phyloP scores from a whole-genome alignment of 2,797 vertebrate genomes.

The Aphelocoma californica region DNA sequence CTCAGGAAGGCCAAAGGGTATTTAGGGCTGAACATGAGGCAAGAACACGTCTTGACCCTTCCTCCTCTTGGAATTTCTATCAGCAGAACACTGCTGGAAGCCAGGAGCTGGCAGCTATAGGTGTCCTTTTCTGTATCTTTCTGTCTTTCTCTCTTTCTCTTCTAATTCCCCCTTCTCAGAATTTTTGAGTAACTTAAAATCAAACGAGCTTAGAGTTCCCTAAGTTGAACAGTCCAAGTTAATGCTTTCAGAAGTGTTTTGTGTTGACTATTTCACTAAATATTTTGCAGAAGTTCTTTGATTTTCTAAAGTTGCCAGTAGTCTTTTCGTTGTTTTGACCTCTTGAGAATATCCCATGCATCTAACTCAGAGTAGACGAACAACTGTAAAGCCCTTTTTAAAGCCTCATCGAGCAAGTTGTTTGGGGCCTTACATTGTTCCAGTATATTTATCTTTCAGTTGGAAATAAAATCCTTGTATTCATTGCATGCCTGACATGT shows the following conservation, averaged over 20 bases:
- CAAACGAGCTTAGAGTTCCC: neutral
- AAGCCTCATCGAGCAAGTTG: neutral
- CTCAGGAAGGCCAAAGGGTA: accelerated
- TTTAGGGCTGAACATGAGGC: accelerated
- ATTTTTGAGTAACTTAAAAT: neutral
- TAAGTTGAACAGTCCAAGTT: neutral
- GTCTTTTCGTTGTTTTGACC: neutral
- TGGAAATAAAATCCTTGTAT: neutral
- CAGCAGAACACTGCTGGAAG: neutral
- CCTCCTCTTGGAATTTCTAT: neutral
- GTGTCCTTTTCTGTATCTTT: neutral
- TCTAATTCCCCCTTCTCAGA: neutral
- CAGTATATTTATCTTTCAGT: neutral
- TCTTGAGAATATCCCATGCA: neutral
- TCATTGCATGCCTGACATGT: neutral
- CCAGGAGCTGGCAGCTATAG: neutral
- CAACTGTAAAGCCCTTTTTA: neutral
- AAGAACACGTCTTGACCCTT: accelerated
- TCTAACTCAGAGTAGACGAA: neutral
- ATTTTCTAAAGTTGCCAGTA: neutral
- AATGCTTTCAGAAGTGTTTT: neutral
- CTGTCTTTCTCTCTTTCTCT: neutral
- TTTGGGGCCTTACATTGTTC: neutral
- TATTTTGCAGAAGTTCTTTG: neutral
- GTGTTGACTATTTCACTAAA: neutral